These are phyloP conservation scores for Episyrphus balteatus DNA, from an alignment of 1,140 invertebrate genomes.

Conservation along the genomic window DNA sequence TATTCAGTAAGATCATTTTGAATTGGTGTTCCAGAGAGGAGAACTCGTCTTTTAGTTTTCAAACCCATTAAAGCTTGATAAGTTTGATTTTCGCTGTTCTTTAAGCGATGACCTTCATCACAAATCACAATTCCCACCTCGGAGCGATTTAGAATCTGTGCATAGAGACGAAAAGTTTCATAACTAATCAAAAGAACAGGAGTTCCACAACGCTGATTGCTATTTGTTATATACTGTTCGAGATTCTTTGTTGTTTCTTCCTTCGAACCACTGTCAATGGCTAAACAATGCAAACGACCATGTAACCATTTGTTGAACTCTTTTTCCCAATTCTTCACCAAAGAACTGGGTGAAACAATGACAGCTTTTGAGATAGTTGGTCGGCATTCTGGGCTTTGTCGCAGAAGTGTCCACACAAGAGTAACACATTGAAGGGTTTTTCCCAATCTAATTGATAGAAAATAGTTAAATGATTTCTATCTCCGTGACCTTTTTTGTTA, in stretches of 20 bases:
- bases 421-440: slow-evolving; percentile 99
- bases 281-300: slow-evolving; percentile 67
- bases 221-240: slow-evolving; percentile 57
- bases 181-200: slow-evolving; percentile 97
- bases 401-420: slow-evolving; percentile 87
- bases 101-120: slow-evolving; percentile 94
- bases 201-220: slow-evolving; percentile 55
- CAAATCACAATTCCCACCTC: slow-evolving; percentile 94
- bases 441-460: slow-evolving; percentile 42
- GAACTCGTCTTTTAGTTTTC: slow-evolving; percentile 73
- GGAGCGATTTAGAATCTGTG: slow-evolving; percentile 73
- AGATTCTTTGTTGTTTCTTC: slow-evolving; percentile 78
- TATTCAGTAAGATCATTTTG: slow-evolving; percentile 99
- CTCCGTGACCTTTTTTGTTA: neutral
- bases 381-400: slow-evolving; percentile 73
- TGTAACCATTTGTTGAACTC: slow-evolving; percentile 96
- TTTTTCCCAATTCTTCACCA: slow-evolving; percentile 99
- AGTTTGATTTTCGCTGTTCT: slow-evolving; percentile 98
- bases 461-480: neutral
- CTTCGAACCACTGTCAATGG: slow-evolving; percentile 87
- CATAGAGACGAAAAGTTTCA: slow-evolving; percentile 94
- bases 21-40: slow-evolving; percentile 98
- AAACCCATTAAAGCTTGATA: slow-evolving; percentile 89
- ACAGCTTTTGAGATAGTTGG: slow-evolving; percentile 84
- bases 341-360: slow-evolving; percentile 91